Conservation (phyloP, 1,140 invertebrate species). For the Eumeta japonica region DNA sequence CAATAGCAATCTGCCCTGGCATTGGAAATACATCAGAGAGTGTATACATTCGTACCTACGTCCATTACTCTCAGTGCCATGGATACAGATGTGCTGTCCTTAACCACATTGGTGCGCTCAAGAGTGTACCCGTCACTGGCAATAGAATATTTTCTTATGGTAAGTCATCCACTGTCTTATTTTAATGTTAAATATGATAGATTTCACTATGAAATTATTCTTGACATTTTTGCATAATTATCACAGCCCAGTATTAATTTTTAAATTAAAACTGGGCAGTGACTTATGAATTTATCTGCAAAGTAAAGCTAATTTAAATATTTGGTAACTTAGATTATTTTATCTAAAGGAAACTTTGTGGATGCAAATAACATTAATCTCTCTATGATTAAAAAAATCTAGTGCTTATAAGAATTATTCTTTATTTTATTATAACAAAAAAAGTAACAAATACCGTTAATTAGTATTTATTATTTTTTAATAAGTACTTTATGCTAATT, state of each 20-base stretch:
- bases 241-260: background rate
- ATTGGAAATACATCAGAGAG: constrained; percentile 92
- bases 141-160: constrained; percentile 89
- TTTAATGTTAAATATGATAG: background rate
- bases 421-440: too few species aligned
- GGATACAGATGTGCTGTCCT: constrained; percentile 90
- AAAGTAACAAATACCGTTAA: too few species aligned
- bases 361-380: too few species aligned
- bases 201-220: too few species aligned
- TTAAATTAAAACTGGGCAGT: background rate
- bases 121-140: constrained; percentile 81
- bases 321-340: too few species aligned
- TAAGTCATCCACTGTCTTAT: constrained; percentile 47
- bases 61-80: constrained; percentile 83
- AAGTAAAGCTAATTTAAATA: too few species aligned
- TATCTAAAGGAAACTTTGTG: too few species aligned
- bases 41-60: constrained; percentile 89
- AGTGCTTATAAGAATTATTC: too few species aligned
- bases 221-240: constrained; percentile 9
- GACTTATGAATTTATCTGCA: background rate
- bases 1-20: constrained; percentile 86
- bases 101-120: constrained; percentile 89
- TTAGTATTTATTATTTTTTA: too few species aligned
- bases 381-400: too few species aligned
- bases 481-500: too few species aligned